Evolutionary conservation across 2,797 vertebrate species (phyloP), one percentile per base, ranked within the genome.

Genomic region (Sebastes oblongus): DNA sequence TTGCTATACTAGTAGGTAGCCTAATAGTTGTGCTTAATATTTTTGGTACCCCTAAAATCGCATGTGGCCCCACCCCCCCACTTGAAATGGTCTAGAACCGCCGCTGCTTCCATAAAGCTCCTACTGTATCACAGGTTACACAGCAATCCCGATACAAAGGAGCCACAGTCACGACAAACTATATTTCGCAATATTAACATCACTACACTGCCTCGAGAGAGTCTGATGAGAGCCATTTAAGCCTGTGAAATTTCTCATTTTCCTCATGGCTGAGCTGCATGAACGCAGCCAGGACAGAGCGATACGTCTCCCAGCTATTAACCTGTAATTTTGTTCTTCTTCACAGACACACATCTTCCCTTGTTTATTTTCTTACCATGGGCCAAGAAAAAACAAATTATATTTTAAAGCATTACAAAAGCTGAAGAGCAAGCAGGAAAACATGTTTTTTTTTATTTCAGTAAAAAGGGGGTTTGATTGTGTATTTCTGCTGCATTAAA

Each of bases 211-310:
- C 86, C 85, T 88, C 83, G 66, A 78, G 85, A 92, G 87, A 85
- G 79, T 92, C 83, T 92, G 89, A 95, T 90, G 88, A 91, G 90
- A 90, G 85, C 78, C 86, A 88, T 90, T 94, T 94, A 94, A 85
- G 83, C 86, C 82, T 88, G 90, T 91, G 90, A 94, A 94, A 95
- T 95, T 93, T 94, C 93, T 95, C 71, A 94, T 94, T 95, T 95
- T 94, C 92, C 92, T 91, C 93, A 74, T 89, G 90, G 84, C 83
- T 90, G 92, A 92, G 88, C 90, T 79, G 82, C 83, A 72, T 75
- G 70, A 91, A 83, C 81, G 73, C 90, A 69, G 85, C 79, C 85
- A 83, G 88, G 81, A 89, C 88, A 76, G 88, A 89, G 88, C 73
- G 46, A 81, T 60, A 86, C 76, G 59, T 83, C 86, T 80, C 86